Evolutionary conservation across 2,113 vertebrate species (phyloP).

Genomic region (Eclectus roratus): DNA sequence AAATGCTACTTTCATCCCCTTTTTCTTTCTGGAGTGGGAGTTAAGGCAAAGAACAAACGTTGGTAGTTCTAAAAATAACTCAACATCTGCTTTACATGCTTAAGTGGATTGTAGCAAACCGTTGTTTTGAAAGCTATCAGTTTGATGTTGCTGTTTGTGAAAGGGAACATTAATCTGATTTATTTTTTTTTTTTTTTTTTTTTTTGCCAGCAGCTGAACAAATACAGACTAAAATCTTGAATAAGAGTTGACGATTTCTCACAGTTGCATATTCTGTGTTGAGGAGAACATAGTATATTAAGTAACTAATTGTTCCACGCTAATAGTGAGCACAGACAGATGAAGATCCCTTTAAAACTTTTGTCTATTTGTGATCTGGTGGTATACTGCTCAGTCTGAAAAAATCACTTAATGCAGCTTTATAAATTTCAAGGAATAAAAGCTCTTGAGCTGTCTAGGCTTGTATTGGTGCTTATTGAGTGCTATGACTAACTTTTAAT

Average conservation of each 20-base stretch:
- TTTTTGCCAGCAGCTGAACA: slow-evolving; percentile 3
- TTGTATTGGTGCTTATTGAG: not conserved
- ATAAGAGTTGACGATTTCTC: not conserved
- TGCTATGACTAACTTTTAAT: not conserved
- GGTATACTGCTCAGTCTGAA: not conserved
- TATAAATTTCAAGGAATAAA: not conserved
- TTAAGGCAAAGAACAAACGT: not conserved
- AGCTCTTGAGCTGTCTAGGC: not conserved
- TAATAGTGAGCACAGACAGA: too few relatives aligned
- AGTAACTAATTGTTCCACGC: not conserved
- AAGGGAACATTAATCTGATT: not conserved
- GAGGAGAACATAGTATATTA: not conserved
- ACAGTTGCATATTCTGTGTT: not conserved
- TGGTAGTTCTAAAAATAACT: slow-evolving; percentile 34
- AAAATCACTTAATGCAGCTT: not conserved
- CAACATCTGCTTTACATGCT: not conserved
- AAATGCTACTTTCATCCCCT: not conserved
- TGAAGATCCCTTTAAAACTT: not conserved
- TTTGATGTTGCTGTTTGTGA: not conserved
- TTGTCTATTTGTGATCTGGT: not conserved
- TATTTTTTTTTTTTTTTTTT: not conserved
- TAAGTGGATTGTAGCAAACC: not conserved
- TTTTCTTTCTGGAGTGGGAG: not conserved
- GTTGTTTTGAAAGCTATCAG: not conserved
- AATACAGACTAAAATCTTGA: not conserved